Evolutionary conservation across 2,888 invertebrate genomes (phyloP).

Genomic region (Candidula unifasciata): DNA sequence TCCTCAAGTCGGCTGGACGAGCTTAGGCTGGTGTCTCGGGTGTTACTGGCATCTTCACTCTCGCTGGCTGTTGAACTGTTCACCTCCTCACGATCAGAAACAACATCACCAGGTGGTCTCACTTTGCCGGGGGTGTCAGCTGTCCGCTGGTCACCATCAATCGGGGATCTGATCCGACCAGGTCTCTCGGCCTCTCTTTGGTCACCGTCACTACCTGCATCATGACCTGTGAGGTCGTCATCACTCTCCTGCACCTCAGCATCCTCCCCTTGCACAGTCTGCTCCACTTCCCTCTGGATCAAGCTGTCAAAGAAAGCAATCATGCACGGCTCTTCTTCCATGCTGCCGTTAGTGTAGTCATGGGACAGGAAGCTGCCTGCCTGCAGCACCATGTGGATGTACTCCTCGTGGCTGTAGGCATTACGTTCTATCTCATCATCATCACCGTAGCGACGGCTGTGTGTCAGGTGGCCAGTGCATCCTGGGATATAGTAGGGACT

Average conservation of each 20-base stretch:
- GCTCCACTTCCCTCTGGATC: constrained; percentile 91
- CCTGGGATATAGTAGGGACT: constrained; percentile 84
- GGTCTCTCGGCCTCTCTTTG: constrained; percentile 37
- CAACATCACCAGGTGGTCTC: not conserved
- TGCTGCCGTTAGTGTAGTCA: constrained; percentile 92
- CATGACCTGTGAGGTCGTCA: constrained; percentile 49
- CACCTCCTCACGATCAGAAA: not conserved
- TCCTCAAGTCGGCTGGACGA: constrained; percentile 27
- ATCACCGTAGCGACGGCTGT: constrained; percentile 46
- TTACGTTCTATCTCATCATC: constrained; percentile 62
- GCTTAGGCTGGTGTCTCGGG: constrained; percentile 11
- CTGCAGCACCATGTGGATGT: constrained; percentile 87
- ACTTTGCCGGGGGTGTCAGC: not conserved
- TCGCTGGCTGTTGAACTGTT: not conserved
- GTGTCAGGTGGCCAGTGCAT: constrained; percentile 45
- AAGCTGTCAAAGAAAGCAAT: constrained; percentile 97
- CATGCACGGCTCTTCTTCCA: constrained; percentile 94
- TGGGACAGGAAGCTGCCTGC: constrained; percentile 87
- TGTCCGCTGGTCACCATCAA: constrained; percentile 50
- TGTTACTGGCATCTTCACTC: constrained; percentile 22
- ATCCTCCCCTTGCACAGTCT: constrained; percentile 6
- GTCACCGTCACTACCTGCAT: constrained; percentile 58
- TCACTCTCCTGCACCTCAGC: constrained; percentile 4
- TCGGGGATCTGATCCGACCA: not conserved
- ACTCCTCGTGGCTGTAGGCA: constrained; percentile 83